Conservation (phyloP, 2,888 invertebrate genomes). For the Boloria selene region DNA sequence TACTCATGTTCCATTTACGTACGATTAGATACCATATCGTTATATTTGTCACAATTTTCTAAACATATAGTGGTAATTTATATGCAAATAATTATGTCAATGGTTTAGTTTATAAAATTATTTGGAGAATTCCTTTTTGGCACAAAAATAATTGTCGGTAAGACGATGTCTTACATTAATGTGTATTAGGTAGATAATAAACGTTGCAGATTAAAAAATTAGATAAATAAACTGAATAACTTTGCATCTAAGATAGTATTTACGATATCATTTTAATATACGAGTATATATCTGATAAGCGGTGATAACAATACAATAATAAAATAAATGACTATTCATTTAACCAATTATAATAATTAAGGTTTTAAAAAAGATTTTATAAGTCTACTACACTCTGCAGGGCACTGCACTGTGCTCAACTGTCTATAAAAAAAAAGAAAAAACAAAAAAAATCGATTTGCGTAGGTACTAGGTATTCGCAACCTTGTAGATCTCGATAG, state of each 20-base stretch:
- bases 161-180: background rate
- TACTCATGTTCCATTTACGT: conserved; percentile 22
- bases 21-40: conserved; percentile 44
- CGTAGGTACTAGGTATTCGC: conserved; percentile 23
- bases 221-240: background rate
- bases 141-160: background rate
- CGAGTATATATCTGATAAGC: conserved; percentile 13
- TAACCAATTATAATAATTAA: too few relatives aligned
- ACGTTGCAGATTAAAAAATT: background rate
- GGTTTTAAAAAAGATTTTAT: too few relatives aligned
- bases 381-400: too few relatives aligned
- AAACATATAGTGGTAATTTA: conserved; percentile 2
- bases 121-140: too few relatives aligned
- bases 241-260: conserved; percentile 10
- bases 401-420: background rate
- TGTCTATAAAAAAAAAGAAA: background rate
- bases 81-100: conserved; percentile 2
- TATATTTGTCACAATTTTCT: conserved; percentile 36
- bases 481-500: conserved; percentile 27
- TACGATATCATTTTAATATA: conserved; percentile 16
- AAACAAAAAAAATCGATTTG: conserved; percentile 14
- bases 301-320: conserved; percentile 4
- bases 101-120: background rate
- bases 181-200: background rate
- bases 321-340: too few relatives aligned